Conservation (phyloP, 1,140 invertebrate genomes). For the Andrena cerasifolii region DNA sequence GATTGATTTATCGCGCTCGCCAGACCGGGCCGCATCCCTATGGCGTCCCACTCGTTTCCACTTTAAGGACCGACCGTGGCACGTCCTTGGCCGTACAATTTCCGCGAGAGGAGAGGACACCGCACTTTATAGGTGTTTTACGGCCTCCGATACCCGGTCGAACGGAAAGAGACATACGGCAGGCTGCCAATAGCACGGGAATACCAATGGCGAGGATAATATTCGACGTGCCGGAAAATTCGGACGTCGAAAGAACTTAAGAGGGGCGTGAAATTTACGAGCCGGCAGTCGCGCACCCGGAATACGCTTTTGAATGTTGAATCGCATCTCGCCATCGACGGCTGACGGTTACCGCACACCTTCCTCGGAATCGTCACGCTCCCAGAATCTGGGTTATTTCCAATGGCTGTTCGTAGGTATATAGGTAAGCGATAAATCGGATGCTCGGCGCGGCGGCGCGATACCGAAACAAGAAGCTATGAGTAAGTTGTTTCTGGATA, state of each 20-base stretch:
- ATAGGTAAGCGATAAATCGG: background rate
- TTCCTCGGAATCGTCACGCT: background rate
- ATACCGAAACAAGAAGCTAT: background rate
- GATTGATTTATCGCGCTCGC: slow-evolving; percentile 73
- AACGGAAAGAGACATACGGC: slow-evolving; percentile 18
- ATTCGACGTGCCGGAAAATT: slow-evolving; percentile 47
- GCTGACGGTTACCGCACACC: background rate
- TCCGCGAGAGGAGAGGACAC: slow-evolving; percentile 5
- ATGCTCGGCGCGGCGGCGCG: too few relatives aligned
- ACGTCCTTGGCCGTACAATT: slow-evolving; percentile 1
- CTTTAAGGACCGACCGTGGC: slow-evolving; percentile 7
- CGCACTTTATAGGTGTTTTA: slow-evolving; percentile 39
- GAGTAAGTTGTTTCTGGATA: background rate
- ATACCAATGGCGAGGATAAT: slow-evolving; percentile 30
- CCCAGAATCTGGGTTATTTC: slow-evolving; percentile 10
- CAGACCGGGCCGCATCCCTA: slow-evolving; percentile 57
- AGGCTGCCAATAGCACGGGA: slow-evolving; percentile 9
- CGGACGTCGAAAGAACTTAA: slow-evolving; percentile 15
- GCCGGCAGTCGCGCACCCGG: slow-evolving; percentile 6
- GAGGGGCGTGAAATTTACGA: slow-evolving; percentile 24
- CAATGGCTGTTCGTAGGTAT: background rate
- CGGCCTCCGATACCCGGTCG: background rate
- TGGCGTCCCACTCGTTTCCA: slow-evolving; percentile 57
- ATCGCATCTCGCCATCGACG: background rate
- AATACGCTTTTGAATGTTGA: slow-evolving; percentile 22